phyloP scores from a whole-genome alignment of 2,888 invertebrate species.

The Norana najaformis region DNA sequence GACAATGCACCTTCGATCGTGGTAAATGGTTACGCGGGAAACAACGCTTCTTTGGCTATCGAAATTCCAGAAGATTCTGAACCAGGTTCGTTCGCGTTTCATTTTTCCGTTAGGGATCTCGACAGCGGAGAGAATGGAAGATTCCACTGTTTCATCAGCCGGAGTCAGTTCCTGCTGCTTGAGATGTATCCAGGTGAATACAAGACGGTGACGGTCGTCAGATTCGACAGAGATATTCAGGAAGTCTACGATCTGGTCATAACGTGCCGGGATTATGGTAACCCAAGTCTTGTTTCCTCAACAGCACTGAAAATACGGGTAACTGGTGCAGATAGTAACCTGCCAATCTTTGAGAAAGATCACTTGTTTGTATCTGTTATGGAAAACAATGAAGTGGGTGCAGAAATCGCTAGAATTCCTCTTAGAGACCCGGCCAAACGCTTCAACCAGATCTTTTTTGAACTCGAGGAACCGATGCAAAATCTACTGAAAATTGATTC shows the following conservation, averaged over 20 bases:
- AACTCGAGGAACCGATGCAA: not conserved
- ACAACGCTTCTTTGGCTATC: slow-evolving; percentile 66
- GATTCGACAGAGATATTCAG: slow-evolving; percentile 50
- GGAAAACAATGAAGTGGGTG: slow-evolving; percentile 82
- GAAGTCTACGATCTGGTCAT: slow-evolving; percentile 64
- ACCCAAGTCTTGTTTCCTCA: slow-evolving; percentile 74
- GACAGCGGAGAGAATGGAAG: slow-evolving; percentile 19
- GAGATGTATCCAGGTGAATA: slow-evolving; percentile 15
- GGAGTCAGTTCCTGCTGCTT: not conserved
- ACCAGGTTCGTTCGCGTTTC: slow-evolving; percentile 10
- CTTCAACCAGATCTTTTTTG: slow-evolving; percentile 56
- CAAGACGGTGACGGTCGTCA: slow-evolving; percentile 62
- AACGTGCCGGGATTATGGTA: slow-evolving; percentile 72
- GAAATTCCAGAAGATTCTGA: slow-evolving; percentile 67
- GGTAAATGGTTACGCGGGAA: slow-evolving; percentile 44
- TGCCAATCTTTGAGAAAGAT: slow-evolving; percentile 86
- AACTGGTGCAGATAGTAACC: slow-evolving; percentile 91
- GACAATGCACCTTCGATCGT: slow-evolving; percentile 50
- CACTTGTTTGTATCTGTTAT: slow-evolving; percentile 79
- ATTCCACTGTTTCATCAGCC: not conserved
- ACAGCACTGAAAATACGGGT: slow-evolving; percentile 65
- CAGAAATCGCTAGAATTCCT: slow-evolving; percentile 68
- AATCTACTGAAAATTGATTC: slow-evolving; percentile 30
- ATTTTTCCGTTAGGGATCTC: slow-evolving; percentile 10
- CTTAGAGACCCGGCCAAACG: slow-evolving; percentile 90